phyloP scores from a whole-genome alignment of 2,113 vertebrate species.

The Alligator mississippiensis region DNA sequence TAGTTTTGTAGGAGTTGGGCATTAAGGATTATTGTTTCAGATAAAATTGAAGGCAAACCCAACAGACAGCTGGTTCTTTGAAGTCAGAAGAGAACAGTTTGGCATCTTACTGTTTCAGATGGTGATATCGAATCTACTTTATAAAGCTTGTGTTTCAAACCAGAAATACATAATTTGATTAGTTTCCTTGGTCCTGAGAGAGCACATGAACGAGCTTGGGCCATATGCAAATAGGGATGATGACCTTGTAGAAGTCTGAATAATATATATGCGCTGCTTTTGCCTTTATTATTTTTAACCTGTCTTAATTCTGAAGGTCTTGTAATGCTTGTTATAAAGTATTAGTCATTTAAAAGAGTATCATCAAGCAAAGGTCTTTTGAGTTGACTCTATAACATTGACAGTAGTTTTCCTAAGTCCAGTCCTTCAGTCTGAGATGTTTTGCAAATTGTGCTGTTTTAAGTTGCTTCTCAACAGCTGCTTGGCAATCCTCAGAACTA shows the following conservation, averaged over 20 bases:
- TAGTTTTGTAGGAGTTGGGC: background rate
- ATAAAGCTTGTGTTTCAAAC: background rate
- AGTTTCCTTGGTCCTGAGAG: background rate
- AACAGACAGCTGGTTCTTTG: background rate
- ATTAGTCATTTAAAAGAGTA: background rate
- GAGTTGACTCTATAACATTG: fast-evolving
- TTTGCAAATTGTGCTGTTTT: background rate
- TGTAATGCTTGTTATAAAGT: fast-evolving
- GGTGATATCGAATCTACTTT: background rate
- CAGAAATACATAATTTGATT: no score
- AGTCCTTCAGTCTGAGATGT: background rate
- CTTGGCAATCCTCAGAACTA: background rate
- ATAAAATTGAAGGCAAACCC: background rate
- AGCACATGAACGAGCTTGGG: background rate
- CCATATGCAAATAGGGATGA: background rate
- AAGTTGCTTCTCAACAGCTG: slow-evolving; percentile 1
- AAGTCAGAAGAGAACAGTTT: background rate
- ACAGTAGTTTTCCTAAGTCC: background rate
- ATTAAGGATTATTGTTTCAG: background rate
- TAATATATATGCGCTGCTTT: background rate
- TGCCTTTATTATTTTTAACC: background rate
- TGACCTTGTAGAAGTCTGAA: no score
- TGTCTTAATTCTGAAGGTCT: background rate
- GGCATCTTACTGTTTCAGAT: background rate
- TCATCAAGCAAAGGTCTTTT: background rate